Conservation (phyloP, 2,797 vertebrate genomes). For the Margarornis squamiger region DNA sequence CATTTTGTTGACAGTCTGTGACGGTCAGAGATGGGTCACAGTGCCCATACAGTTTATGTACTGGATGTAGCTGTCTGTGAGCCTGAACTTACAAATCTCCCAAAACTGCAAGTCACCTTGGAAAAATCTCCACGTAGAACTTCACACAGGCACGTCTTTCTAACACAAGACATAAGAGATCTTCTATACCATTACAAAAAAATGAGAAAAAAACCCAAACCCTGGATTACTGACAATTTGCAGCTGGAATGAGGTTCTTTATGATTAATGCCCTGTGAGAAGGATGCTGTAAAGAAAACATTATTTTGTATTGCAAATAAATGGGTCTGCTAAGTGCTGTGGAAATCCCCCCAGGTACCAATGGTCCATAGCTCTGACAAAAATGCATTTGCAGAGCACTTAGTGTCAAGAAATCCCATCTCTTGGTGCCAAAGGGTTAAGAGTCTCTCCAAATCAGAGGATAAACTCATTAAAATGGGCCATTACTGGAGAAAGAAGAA, state of each 20-base stretch:
- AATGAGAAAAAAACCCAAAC: not conserved
- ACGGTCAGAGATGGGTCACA: not conserved
- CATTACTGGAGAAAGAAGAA: slow-evolving; percentile 48
- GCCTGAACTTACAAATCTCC: slow-evolving; percentile 2
- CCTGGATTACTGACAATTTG: slow-evolving; percentile 50
- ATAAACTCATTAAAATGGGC: slow-evolving; percentile 71
- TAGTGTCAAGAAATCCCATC: slow-evolving; percentile 70
- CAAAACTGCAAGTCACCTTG: not conserved
- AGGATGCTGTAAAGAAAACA: slow-evolving; percentile 66
- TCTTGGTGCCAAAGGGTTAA: slow-evolving; percentile 70
- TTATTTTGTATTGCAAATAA: slow-evolving; percentile 75
- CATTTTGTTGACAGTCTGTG: not conserved
- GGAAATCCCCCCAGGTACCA: slow-evolving; percentile 63
- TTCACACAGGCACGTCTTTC: not conserved
- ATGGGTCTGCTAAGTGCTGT: slow-evolving; percentile 66
- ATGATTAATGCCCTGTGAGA: slow-evolving; percentile 60
- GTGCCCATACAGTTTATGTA: not conserved
- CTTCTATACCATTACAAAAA: slow-evolving; percentile 22
- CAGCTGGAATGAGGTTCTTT: slow-evolving; percentile 39
- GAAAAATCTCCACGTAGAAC: not conserved
- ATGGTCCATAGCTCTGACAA: slow-evolving; percentile 45
- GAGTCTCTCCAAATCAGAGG: slow-evolving; percentile 62
- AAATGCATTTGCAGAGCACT: slow-evolving; percentile 68
- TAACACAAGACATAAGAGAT: not conserved
- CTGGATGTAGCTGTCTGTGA: not conserved